Conservation (phyloP, 2,888 invertebrate species). For the Rugalucina vietnamica region DNA sequence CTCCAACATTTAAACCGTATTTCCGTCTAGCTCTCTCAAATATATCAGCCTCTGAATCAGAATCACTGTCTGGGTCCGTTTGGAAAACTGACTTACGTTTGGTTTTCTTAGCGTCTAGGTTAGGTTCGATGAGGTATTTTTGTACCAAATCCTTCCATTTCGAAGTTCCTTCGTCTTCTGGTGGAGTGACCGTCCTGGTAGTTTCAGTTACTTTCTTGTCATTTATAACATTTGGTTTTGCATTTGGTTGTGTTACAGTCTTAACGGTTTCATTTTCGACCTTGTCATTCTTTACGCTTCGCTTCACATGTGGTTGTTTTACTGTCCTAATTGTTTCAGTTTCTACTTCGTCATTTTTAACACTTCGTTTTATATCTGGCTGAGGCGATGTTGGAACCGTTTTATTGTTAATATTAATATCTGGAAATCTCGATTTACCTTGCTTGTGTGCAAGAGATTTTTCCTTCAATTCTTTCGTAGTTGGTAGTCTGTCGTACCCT, state of each 20-base stretch:
- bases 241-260: not conserved
- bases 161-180: not conserved
- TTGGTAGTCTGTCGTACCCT: not conserved
- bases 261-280: conserved; percentile 20
- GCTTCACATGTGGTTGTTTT: not conserved
- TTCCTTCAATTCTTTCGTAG: not conserved
- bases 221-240: not conserved
- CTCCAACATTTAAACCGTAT: not conserved
- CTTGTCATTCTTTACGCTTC: conserved; percentile 35
- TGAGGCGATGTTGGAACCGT: not conserved
- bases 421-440: conserved; percentile 48
- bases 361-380: not conserved
- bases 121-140: not conserved
- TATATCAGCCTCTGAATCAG: not conserved
- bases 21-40: not conserved
- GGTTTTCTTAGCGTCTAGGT: not conserved
- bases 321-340: conserved; percentile 11
- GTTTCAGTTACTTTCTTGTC: conserved; percentile 36
- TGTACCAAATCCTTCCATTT: not conserved
- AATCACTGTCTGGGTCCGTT: not conserved
- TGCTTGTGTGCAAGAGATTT: not conserved
- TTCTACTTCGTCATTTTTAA: conserved; percentile 26
- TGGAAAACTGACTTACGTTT: not conserved
- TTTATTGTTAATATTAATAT: conserved; percentile 44
- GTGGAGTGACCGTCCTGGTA: not conserved